phyloP scores from a whole-genome alignment of 2,113 vertebrate species.

The Peromyscus maniculatus region DNA sequence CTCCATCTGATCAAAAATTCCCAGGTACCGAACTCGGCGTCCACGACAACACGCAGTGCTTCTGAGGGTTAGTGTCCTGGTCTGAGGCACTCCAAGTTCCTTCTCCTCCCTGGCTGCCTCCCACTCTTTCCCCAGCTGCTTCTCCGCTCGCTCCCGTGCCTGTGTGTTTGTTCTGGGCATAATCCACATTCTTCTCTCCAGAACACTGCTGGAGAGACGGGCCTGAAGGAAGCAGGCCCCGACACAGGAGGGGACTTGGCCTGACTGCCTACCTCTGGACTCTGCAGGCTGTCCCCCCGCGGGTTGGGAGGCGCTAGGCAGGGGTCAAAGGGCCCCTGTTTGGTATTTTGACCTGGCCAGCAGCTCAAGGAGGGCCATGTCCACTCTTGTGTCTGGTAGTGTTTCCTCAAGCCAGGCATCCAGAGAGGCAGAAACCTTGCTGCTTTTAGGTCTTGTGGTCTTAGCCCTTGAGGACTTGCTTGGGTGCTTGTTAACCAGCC shows the following conservation, averaged over 20 bases:
- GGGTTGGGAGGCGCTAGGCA: background rate
- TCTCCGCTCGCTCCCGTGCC: conserved; percentile 17
- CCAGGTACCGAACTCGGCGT: background rate
- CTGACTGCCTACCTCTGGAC: background rate
- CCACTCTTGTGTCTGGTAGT: background rate
- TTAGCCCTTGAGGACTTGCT: background rate
- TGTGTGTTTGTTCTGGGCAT: conserved; percentile 74
- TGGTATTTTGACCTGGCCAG: background rate
- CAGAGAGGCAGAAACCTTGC: background rate
- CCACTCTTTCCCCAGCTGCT: background rate
- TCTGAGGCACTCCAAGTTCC: background rate
- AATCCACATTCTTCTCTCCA: conserved; percentile 71
- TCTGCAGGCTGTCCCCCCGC: background rate
- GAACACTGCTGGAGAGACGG: conserved; percentile 67
- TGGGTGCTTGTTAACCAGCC: background rate
- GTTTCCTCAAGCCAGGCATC: background rate
- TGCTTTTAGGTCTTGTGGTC: background rate
- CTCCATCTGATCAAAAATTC: background rate
- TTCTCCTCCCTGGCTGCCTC: background rate
- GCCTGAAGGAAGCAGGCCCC: conserved; percentile 47
- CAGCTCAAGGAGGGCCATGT: background rate
- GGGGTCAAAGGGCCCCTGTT: background rate
- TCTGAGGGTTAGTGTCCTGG: background rate
- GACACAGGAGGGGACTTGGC: conserved; percentile 48
- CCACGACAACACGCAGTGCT: background rate